Base-by-base conservation (phyloP, 2,888 invertebrate genomes). In the Parasteatoda lunata region DNA sequence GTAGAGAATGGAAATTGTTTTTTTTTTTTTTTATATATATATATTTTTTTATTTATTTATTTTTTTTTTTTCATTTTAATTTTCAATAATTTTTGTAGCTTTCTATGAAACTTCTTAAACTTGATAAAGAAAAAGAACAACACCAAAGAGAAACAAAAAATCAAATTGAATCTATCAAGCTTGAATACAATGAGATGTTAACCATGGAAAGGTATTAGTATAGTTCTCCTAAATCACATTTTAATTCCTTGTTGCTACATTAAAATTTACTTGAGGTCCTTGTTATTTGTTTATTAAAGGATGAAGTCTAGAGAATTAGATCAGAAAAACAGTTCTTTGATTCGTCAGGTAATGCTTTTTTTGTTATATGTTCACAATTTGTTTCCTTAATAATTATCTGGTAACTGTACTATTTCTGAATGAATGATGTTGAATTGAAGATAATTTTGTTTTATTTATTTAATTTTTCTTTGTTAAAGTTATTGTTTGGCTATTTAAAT, bases 181-280 rank as follows among this genome's bases (percentile, higher is more conserved):
- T 92, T 66, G 92, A 93, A 84, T 92, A 91, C 89, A 91, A 92
- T 76, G 92, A 92, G 89, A 90, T 91, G 75, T 90, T 92, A 47
- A 90, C 91, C 49, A 89, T 92, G 5, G 92, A 92, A 89, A 92
- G 91, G 92, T 92, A 90, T 85, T 1, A 45, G 6, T 45, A 15
- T 51, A 7, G 7, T 30, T 13, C 47, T 72, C 6, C 15, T 30
- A 51, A 15, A 51, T 49, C 51, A 30, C 30, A 30, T 1, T 30
- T 30, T 30, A 30, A 30, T 30, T 30, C 30, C 30, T 15, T 68
- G 15, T 68, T 68, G 13, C 30, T 0, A 45, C 9, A 1, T 1
- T 68, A 7, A 30, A 11, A 13, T 59, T 59, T 4, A 59, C 4
- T 4, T 15, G 15, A 66, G 13, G 30, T 15, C 66, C 9, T 30